Evolutionary conservation across 2,888 invertebrate species (phyloP), one percentile per base, ranked within the genome.

Genomic region (Apamea monoglypha): DNA sequence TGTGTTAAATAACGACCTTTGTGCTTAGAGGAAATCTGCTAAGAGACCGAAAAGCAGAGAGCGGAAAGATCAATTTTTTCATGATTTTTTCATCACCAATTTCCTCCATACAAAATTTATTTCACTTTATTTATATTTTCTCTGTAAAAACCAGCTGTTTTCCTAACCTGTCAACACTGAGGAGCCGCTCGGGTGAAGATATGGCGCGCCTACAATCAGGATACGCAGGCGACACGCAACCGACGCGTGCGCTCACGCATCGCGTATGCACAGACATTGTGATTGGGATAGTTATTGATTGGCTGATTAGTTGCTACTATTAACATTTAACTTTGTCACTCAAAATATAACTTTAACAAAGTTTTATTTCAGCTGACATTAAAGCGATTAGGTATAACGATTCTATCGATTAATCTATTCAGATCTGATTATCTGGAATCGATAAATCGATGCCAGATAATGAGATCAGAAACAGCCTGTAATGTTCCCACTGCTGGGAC

Each of bases 181-280:
- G 83, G 88, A 84, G 83, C 85, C 92, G 92, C 90, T 90, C 89
- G 89, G 88, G 77, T 92, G 92, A 69, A 91, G 92, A 92, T 91
- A 90, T 90, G 91, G 91, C 90, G 86, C 91, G 91, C 78, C 84
- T 84, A 89, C 90, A 89, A 91, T 90, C 91, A 93, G 93, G 93
- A 93, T 93, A 91, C 92, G 89, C 87, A 81, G 82, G 88, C 83
- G 87, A 90, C 92, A 92, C 91, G 92, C 93, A 90, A 92, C 82
- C 81, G 69, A 87, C 89, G 87, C 88, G 78, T 78, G 82, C 80
- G 79, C 87, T 69, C 84, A 86, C 85, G 84, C 85, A 80, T 75
- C 76, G 69, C 50, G n/a, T 72, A 53, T 66, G 68, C 69, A 61
- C n/a, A 40, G 44, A 70, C 53, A 67, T 68, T 71, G 74, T 74